phyloP scores from a whole-genome alignment of 2,888 invertebrate genomes.

The Congeria kusceri region DNA sequence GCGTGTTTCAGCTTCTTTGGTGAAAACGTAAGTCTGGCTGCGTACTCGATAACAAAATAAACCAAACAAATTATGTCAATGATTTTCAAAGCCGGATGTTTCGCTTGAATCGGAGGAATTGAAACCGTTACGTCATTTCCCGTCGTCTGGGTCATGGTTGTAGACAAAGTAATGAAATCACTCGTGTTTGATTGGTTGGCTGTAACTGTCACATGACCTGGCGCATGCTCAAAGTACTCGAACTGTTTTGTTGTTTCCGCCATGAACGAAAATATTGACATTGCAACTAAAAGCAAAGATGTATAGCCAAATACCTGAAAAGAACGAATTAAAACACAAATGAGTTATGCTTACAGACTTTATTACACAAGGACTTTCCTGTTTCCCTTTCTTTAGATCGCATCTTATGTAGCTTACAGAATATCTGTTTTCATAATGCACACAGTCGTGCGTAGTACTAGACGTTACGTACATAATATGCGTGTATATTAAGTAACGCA shows the following conservation, averaged over 20 bases:
- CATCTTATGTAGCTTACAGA: too few relatives aligned
- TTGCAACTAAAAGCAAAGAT: constrained; percentile 58
- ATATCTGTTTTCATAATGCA: too few relatives aligned
- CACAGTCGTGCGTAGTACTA: too few relatives aligned
- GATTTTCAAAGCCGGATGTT: constrained; percentile 57
- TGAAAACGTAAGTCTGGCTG: constrained; percentile 48
- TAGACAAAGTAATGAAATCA: constrained; percentile 6
- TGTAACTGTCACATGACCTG: neutral
- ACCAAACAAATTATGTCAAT: constrained; percentile 62
- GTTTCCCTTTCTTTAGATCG: too few relatives aligned
- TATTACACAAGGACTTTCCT: too few relatives aligned
- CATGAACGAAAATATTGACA: constrained; percentile 68
- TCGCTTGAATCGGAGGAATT: constrained; percentile 52
- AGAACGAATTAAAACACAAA: too few relatives aligned
- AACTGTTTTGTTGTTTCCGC: constrained; percentile 65
- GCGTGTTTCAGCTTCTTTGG: constrained; percentile 50
- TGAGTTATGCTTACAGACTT: too few relatives aligned
- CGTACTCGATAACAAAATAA: constrained; percentile 64
- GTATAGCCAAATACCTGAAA: constrained; percentile 66
- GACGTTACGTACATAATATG: too few relatives aligned
- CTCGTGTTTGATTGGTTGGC: constrained; percentile 11
- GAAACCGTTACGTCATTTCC: neutral
- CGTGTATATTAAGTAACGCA: too few relatives aligned
- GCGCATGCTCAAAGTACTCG: constrained; percentile 24
- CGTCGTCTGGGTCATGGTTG: neutral